A percentile compares a stretch with the other conserved stretches of the same genome.
Conservation (phyloP, 2,113 vertebrate species). For the Microtus montanus region DNA sequence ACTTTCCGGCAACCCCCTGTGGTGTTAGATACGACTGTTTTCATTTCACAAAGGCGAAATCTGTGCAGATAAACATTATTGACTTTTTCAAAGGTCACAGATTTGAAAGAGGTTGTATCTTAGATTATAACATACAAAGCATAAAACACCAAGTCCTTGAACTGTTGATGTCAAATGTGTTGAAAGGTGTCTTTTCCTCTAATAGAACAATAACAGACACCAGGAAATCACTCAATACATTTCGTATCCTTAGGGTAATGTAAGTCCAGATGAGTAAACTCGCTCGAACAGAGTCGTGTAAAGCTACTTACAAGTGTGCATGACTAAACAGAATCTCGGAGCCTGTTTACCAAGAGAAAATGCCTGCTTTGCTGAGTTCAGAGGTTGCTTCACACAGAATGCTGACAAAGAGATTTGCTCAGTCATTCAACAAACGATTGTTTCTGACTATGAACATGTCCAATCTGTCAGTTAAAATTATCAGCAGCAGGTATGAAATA, state of each 20-base stretch:
- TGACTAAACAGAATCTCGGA: background rate
- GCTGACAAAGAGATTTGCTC: background rate
- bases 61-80: background rate
- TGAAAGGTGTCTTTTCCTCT: background rate
- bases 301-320: background rate
- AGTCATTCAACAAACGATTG: background rate
- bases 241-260: background rate
- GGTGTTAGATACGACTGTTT: background rate
- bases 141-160: background rate
- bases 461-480: background rate
- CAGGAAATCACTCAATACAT: background rate
- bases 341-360: background rate
- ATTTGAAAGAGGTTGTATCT: background rate
- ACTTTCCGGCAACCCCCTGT: background rate
- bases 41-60: background rate
- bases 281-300: background rate
- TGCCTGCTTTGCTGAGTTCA: background rate
- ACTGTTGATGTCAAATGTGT: background rate
- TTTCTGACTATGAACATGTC: background rate
- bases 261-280: background rate
- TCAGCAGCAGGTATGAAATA: background rate
- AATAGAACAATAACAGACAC: background rate
- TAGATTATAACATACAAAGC: background rate
- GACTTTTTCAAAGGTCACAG: conserved; percentile 27
- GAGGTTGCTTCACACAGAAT: background rate